phyloP scores from a whole-genome alignment of 2,888 invertebrate genomes.

The Drosophila anomalata region DNA sequence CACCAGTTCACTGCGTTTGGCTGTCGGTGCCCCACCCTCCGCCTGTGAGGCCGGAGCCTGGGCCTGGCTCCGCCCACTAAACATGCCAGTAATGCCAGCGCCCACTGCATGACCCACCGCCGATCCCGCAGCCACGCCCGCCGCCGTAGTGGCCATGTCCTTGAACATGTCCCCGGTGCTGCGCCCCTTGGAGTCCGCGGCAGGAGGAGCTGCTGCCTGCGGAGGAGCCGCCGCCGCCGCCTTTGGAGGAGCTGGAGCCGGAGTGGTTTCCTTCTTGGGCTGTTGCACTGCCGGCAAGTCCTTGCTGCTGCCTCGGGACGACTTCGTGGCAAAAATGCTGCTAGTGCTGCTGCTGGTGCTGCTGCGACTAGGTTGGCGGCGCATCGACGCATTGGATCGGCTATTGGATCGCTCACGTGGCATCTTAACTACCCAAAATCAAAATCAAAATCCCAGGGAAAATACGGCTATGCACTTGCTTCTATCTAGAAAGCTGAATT shows the following conservation, averaged over 20 bases:
- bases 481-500: slow-evolving; percentile 12
- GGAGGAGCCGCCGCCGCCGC: neutral
- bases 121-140: slow-evolving; percentile 69
- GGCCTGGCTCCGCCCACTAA: slow-evolving; percentile 51
- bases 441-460: slow-evolving; percentile 8
- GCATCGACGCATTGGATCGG: slow-evolving; percentile 20
- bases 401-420: slow-evolving; percentile 59
- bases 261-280: slow-evolving; percentile 42
- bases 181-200: slow-evolving; percentile 49
- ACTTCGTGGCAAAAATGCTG: slow-evolving; percentile 15
- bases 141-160: slow-evolving; percentile 70
- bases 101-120: slow-evolving; percentile 71
- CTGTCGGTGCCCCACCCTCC: neutral
- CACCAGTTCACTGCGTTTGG: slow-evolving; percentile 45
- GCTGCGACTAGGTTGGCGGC: slow-evolving; percentile 22
- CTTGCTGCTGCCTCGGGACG: slow-evolving; percentile 18
- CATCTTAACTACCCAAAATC: slow-evolving; percentile 36
- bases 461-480: slow-evolving; percentile 1
- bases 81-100: slow-evolving; percentile 61
- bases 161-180: slow-evolving; percentile 56
- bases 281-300: slow-evolving; percentile 50
- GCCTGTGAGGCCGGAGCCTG: slow-evolving; percentile 5
- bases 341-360: slow-evolving; percentile 8
- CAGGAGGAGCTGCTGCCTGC: slow-evolving; percentile 18
- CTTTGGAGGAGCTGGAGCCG: neutral